Evolutionary conservation across 2,113 vertebrate genomes (phyloP), one percentile per base, ranked within the genome.

Genomic region (Excalfactoria chinensis): DNA sequence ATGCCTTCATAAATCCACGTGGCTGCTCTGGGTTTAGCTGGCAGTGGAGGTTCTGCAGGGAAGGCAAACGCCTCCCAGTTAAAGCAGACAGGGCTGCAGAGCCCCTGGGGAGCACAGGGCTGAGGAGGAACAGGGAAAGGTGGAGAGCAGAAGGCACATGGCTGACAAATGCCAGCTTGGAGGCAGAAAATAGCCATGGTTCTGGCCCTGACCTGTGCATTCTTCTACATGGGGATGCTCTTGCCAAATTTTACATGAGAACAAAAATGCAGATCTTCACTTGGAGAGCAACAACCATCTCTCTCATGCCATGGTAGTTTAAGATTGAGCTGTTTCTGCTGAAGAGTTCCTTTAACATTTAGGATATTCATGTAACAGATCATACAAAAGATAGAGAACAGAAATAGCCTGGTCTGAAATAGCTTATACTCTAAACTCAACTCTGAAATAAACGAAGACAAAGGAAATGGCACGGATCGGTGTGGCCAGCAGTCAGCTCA

Each of bases 1-100:
- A 62, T 71, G 83, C 93, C 86, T 80, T 86, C 67, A 95, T 63
- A 95, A 94, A 95, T 96, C 95, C 95, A 90, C 72, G 77, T 32
- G 63, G 73, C 46, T 0, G 0, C 90, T 88, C 88, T 69, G 90
- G 58, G 93, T 94, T 93, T 94, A 93, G 85, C 88, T 1, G 14
- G 95, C 92, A 93, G 95, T 90, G 44, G 93, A 80, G 86, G 90
- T 86, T 93, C 76, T 90, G 86, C 90, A 92, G 72, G 5, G 37
- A 93, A 90, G 96, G 76, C 79, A 94, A 95, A 96, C 93, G 86
- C 76, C 80, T 93, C 92, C 76, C 79, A 90, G 83, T 86, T 93
- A 94, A 95, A 94, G 86, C 88, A 94, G 95, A 95, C 90, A 93
- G 8, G 10, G 79, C 7, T 59, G 44, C 40, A 5, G 56, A 95